Base-by-base conservation (phyloP, 2,113 vertebrate species). In the Corythornis madagascariensis region DNA sequence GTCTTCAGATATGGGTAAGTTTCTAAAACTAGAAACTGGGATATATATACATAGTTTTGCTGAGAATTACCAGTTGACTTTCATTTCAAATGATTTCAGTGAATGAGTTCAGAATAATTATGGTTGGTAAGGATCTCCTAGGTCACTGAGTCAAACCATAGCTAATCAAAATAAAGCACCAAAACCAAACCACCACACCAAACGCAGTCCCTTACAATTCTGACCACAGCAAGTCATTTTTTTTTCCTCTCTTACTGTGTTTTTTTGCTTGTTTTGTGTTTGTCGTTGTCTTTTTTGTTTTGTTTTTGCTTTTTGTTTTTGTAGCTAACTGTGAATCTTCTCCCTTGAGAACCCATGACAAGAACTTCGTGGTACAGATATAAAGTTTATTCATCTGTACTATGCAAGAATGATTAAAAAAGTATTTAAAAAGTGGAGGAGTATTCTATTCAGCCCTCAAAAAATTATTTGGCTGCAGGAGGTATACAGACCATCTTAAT, bases 301-400 rank as follows among this genome's bases (percentile, higher is more conserved):
- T 38, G 38, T 38, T 38, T 38, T 38, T 38, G 38, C 38, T 31
- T 38, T 50, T 22, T 43, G 67, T 66, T 67, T 43, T 18, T 8
- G 1, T 22, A 25, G 9, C 5, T 67, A 43, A 4, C 18, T 82
- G 4, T 3, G 0, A 63, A 11, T 33, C 10, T 79, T 13, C n/a
- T 83, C n/a, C 21, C 42, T 74, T 71, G 13, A 59, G 25, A 72
- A 63, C 4, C 3, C 38, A 16, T 5, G 2, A 11, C 25, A 70
- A 89, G 17, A 69, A 52, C 13, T 35, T 38, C 17, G 7, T 24
- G 4, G n/a, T 56, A 86, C 42, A 31, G 22, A 40, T 57, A 53
- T 76, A 25, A 86, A 84, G 20, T 66, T 21, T 61, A 16, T 82
- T 90, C 4, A 40, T 19, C 50, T 73, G 11, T 35, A 52, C 3